Evolutionary conservation across 2,888 invertebrate species (phyloP), one percentile per base, ranked within the genome.

Genomic region (Ctena decussata): DNA sequence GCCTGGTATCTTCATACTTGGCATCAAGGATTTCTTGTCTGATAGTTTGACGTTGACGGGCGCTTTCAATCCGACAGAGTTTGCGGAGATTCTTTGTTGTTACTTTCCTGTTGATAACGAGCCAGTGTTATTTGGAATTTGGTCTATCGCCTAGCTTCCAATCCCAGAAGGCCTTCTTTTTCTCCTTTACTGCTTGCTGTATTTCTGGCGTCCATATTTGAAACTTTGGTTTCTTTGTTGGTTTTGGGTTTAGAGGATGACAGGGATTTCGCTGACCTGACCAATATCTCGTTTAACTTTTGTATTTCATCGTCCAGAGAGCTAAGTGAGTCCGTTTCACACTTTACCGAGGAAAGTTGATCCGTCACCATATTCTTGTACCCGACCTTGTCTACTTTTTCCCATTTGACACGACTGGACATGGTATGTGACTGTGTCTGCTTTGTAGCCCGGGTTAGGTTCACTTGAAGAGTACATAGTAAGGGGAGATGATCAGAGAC

Each of bases 1-100:
- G 30, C 12, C 35, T 69, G 12, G 11, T 69, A 24, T 69, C 69
- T 15, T 69, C 35, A 30, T 32, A 30, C 21, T 69, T 69, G 15
- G 69, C 69, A 35, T 69, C 69, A 12, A 69, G 37, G 12, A 69
- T 69, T 69, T 69, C 69, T 69, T 69, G 69, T 69, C 69, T 69
- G 6, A 6, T 18, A 5, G 37, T 6, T 21, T 69, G 27, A 6
- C 35, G n/a, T n/a, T n/a, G n/a, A n/a, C n/a, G n/a, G n/a, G n/a
- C n/a, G n/a, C 15, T 35, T 21, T 69, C 69, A 6, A 69, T 35
- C 6, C 69, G 6, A 69, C 69, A 69, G 3, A 69, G 8, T 69
- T 69, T 32, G 15, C 69, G 32, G 8, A 69, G 30, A 18, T 69
- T 37, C 18, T 30, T 11, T 12, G 69, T 69, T 12, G 69, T 69